Conservation (phyloP, 2,797 vertebrate species). For the Molossus alvarezi region DNA sequence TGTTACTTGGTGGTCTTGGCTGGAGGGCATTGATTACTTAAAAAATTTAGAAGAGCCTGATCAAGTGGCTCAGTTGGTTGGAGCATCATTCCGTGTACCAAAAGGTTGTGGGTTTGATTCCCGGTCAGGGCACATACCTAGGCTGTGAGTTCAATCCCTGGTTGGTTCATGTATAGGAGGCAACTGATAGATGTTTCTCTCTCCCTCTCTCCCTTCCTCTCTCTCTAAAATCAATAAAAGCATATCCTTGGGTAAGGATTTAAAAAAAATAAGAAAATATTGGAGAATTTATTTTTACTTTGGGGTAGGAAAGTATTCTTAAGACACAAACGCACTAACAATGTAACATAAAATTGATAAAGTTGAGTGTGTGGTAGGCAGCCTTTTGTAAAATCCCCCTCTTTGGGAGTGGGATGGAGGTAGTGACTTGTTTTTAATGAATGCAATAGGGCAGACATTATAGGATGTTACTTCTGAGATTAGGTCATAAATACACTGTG, state of each 20-base stretch:
- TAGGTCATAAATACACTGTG: conserved; percentile 5
- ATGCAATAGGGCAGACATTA: background rate
- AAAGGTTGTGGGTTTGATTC: background rate
- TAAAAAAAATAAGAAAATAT: conserved; percentile 29
- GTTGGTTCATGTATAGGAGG: background rate
- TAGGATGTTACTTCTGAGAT: background rate
- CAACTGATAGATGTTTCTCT: background rate
- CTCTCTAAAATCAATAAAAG: background rate
- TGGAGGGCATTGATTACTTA: background rate
- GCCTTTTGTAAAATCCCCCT: background rate
- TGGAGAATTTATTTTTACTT: conserved; percentile 46
- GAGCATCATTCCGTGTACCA: background rate
- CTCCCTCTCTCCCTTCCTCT: background rate
- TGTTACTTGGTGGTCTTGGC: background rate
- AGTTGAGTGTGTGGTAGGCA: background rate
- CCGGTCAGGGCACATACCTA: background rate
- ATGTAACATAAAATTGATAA: conserved; percentile 35
- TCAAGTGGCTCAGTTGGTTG: background rate
- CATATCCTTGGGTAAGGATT: background rate
- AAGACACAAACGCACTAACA: background rate
- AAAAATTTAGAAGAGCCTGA: conserved; percentile 20
- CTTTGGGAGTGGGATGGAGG: background rate
- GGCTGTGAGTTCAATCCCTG: background rate
- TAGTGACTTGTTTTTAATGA: conserved; percentile 12
- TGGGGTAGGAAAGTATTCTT: conserved; percentile 16